Evolutionary conservation across 2,888 invertebrate species (phyloP), one percentile per base, ranked within the genome.

Genomic region (Noctua comes): DNA sequence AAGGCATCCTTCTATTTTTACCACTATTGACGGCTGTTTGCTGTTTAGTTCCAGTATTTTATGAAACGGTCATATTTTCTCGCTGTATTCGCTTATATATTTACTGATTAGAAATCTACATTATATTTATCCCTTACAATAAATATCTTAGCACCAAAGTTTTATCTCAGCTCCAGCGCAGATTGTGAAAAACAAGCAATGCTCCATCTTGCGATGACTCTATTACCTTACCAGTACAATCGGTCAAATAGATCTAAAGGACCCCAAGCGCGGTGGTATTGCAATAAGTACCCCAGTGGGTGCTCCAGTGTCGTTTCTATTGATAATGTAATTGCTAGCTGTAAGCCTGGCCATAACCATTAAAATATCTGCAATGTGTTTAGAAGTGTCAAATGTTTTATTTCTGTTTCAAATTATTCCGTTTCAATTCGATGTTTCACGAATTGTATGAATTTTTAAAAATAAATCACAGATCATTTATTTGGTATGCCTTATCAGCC

Each of bases 301-400:
- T 76, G 83, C 7, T 70, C 75, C 1, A 62, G 46, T 16, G 43
- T 83, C 2, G 31, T 73, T 4, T 83, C 83, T 10, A 16, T 57
- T 36, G 62, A 76, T 18, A 43, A 70, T 65, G 51, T 73, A 8
- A 69, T 82, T 13, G n/a, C 57, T 36, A 40, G 46, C 18, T 40
- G 31, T 36, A 70, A 73, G 36, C 13, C n/a, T n/a, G 51, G 27
- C 66, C 88, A 88, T 62, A 87, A 83, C 43, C 89, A 90, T 54
- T 79, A n/a, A 77, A 27, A 40, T n/a, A 70, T 40, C 27, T 57
- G 57, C 57, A 27, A 27, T 16, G 6, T 57, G 13, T n/a, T n/a
- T n/a, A n/a, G n/a, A n/a, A n/a, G n/a, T n/a, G n/a, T n/a, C n/a
- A n/a, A n/a, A n/a, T n/a, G n/a, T n/a, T n/a, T n/a, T n/a, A n/a